Evolutionary conservation across 2,888 invertebrate species (phyloP), one percentile per base, ranked within the genome.

Genomic region (Ectobius pallidus): DNA sequence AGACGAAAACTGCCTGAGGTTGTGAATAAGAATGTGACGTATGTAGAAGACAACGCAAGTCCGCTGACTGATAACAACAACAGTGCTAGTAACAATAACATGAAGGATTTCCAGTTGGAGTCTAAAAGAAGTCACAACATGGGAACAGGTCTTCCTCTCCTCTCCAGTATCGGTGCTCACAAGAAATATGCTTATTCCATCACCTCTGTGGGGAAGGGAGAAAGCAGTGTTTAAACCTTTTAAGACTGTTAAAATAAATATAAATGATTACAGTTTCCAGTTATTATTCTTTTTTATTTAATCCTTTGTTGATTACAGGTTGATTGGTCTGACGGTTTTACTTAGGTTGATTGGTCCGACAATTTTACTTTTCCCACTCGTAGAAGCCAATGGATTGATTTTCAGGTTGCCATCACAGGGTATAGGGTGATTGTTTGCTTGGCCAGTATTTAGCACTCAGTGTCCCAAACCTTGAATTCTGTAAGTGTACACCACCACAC

Each of bases 171-270:
- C 30, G 67, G 67, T 18, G 44, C 46, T 18, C 32, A 34, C 14
- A 72, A 74, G 44, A 77, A 76, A 20, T 76, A 76, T 72, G 70
- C 70, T 22, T 76, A 72, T 69, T 72, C 75, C 42, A 72, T 77
- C 34, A 75, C 73, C 22, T 72, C 75, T n/a, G 72, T 77, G 55
- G 74, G 75, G 9, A 76, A 75, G 39, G 77, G 77, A 16, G 77
- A 77, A 71, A 77, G 77, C 69, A 77, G 77, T 67, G 77, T 77
- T 34, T 77, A 70, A 75, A 25, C 3, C 20, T n/a, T 18, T 27
- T 71, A 25, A n/a, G n/a, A n/a, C 18, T 69, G 4, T 20, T n/a
- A n/a, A n/a, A n/a, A 32, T 55, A 32, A 18, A 46, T 25, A 9
- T 16, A 32, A 32, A 6, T 55, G 49, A 49, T 11, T 20, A 20